These are phyloP conservation scores for Pyralis farinalis DNA, from an alignment of 2,888 invertebrate species.

Conservation along the genomic window DNA sequence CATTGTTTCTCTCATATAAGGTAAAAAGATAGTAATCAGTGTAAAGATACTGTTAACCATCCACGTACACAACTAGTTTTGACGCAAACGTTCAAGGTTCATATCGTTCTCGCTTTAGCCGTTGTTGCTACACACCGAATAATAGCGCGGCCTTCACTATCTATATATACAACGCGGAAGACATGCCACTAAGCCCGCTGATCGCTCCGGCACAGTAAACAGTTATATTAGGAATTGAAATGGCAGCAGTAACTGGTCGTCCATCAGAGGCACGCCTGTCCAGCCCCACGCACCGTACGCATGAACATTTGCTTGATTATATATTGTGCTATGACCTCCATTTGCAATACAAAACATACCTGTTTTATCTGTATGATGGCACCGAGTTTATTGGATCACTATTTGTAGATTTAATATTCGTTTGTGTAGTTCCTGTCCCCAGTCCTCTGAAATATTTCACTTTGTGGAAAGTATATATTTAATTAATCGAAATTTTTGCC, in stretches of 20 bases:
- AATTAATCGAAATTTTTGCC: no score
- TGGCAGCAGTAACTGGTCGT: conserved; percentile 37
- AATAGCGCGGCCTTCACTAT: conserved; percentile 67
- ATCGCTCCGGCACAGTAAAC: conserved; percentile 57
- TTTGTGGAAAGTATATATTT: no score
- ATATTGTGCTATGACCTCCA: conserved; percentile 36
- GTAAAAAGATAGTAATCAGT: no score
- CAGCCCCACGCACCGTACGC: conserved; percentile 27
- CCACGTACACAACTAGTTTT: conserved; percentile 21
- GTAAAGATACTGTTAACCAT: conserved; percentile 23
- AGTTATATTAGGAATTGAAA: conserved; percentile 57
- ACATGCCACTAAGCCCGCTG: conserved; percentile 57
- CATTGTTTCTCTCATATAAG: no score
- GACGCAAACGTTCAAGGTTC: conserved; percentile 48
- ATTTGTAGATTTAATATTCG: no score
- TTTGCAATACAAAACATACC: conserved; percentile 16
- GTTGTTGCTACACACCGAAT: conserved; percentile 48
- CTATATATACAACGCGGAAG: conserved; percentile 79
- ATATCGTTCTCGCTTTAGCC: conserved; percentile 38
- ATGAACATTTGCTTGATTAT: conserved; percentile 23
- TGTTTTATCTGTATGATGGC: no score
- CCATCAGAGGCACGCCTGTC: conserved; percentile 12
- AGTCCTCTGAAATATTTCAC: no score
- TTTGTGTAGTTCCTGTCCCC: no score
- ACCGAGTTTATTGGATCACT: no score